Base-by-base conservation (phyloP, 2,113 vertebrate species). In the Mastomys natalensis region DNA sequence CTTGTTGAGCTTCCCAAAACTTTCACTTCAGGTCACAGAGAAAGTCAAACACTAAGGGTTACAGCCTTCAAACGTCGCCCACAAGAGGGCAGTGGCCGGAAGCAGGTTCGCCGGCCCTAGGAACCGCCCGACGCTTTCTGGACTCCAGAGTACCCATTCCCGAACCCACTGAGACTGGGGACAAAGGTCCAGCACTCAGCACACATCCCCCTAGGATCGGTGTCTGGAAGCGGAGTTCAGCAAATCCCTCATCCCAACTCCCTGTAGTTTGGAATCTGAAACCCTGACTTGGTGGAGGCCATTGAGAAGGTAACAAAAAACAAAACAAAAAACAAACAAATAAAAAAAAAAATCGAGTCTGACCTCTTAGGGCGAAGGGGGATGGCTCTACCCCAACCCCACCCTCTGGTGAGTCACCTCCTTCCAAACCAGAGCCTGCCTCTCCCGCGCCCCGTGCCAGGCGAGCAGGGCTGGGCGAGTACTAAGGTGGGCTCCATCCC, bases 361-460 rank as follows among this genome's bases (percentile, higher is more conserved):
- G 81, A 93, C 86, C 93, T 98, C 96, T 81, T 1, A 85, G 96
- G 84, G 80, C 34, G 48, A 88, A 86, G 68, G 3, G 87, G 73
- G 96, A 76, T 73, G 93, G 95, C 94, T 74, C 51, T 93, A 76
- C n/a, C 93, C 78, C 90, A 62, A 66, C 96, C 93, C 97, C 97
- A 95, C 97, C 97, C 97, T 88, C 90, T 64, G 90, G 77, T 97
- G 97, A 98, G 95, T 97, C 97, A 97, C 93, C 92, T 86, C 97
- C 92, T 95, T 96, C 89, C 73, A 80, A 93, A 95, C 51, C 74
- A 68, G 93, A 37, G 87, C 89, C 92, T 34, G 94, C 91, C 97
- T 93, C 93, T 89, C 96, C 97, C 21, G 94, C 84, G 87, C 93
- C 68, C 85, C 1, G 77, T 90, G 95, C 98, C 97, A 92, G 81